Conservation (phyloP, 2,797 vertebrate genomes). For the Cyclura pinguis region DNA sequence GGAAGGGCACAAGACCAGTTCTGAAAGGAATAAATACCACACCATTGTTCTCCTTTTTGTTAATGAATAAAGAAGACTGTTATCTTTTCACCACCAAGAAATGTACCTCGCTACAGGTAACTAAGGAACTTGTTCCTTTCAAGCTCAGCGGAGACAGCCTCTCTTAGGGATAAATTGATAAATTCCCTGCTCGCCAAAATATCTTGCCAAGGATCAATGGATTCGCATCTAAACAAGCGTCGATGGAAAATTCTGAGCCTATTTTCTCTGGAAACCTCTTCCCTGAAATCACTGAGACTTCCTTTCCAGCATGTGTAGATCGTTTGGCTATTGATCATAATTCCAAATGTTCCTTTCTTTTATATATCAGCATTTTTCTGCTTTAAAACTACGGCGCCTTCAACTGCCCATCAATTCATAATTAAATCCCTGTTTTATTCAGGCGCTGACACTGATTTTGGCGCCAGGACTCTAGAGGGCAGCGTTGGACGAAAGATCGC, state of each 20-base stretch:
- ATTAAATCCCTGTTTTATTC: neutral
- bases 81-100: too few relatives aligned
- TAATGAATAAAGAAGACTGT: too few relatives aligned
- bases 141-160: too few relatives aligned
- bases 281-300: neutral
- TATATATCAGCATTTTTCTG: neutral
- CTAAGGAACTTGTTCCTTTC: too few relatives aligned
- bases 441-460: neutral
- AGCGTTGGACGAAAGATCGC: conserved; percentile 59
- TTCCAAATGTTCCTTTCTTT: conserved; percentile 11
- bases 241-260: neutral
- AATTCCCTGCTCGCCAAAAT: too few relatives aligned
- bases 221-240: neutral
- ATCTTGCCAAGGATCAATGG: neutral
- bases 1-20: too few relatives aligned
- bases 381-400: neutral
- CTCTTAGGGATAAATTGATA: too few relatives aligned
- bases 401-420: neutral
- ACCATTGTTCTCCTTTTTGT: too few relatives aligned
- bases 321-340: neutral
- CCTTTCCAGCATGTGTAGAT: neutral
- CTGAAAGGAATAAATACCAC: too few relatives aligned
- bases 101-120: too few relatives aligned
- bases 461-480: conserved; percentile 66
- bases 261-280: neutral